Evolutionary conservation across 2,113 vertebrate species (phyloP).

Genomic region (Eudorcas thomsonii): DNA sequence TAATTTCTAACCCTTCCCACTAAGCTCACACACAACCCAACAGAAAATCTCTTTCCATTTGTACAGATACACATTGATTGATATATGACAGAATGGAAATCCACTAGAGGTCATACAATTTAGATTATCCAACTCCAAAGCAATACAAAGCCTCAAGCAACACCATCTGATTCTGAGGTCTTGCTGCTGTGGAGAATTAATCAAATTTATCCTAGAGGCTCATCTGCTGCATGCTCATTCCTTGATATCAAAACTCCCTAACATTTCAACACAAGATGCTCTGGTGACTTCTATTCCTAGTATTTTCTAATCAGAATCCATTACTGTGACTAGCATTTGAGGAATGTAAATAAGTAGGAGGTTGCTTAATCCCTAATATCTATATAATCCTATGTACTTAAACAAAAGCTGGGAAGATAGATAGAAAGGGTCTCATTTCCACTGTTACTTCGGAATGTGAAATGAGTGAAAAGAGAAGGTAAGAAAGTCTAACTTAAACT

Average conservation of each 20-base stretch:
- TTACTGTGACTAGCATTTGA: slow-evolving; percentile 24
- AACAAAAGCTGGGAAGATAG: neutral
- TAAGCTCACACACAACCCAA: slow-evolving; percentile 8
- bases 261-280: slow-evolving; percentile 44
- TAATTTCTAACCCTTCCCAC: slow-evolving; percentile 28
- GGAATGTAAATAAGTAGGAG: slow-evolving; percentile 6
- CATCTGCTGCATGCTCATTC: slow-evolving; percentile 16
- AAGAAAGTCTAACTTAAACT: slow-evolving; percentile 8
- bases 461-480: neutral
- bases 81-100: slow-evolving; percentile 14
- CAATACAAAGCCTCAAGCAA: slow-evolving; percentile 48
- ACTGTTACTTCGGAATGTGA: slow-evolving; percentile 11
- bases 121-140: slow-evolving; percentile 44
- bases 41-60: slow-evolving; percentile 28
- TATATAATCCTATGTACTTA: neutral
- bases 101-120: slow-evolving; percentile 18
- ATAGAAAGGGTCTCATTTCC: slow-evolving; percentile 13
- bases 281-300: neutral
- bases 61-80: neutral
- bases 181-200: slow-evolving; percentile 47
- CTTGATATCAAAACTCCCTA: slow-evolving; percentile 32
- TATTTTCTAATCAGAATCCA: slow-evolving; percentile 41
- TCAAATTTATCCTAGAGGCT: slow-evolving; percentile 47
- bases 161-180: slow-evolving; percentile 41
- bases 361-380: neutral